phyloP scores from a whole-genome alignment of 2,797 vertebrate species.

The Danio kyathit region DNA sequence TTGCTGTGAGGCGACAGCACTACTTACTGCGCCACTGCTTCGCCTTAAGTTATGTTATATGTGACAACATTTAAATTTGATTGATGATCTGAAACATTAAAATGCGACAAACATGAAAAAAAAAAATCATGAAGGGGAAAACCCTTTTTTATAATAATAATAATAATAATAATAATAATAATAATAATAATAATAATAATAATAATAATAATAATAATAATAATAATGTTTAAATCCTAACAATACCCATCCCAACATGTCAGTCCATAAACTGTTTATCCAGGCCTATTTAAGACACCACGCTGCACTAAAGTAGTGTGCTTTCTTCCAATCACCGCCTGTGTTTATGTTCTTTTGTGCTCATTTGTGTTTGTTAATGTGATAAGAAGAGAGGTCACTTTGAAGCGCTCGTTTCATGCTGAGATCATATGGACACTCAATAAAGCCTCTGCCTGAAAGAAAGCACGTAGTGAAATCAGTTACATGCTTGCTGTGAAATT shows the following conservation, averaged over 20 bases:
- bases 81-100: too few relatives aligned
- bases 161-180: too few relatives aligned
- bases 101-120: too few relatives aligned
- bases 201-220: too few relatives aligned
- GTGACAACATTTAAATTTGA: too few relatives aligned
- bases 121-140: too few relatives aligned
- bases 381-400: neutral
- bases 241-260: neutral
- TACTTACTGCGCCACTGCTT: too few relatives aligned
- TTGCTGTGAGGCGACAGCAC: too few relatives aligned
- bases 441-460: conserved; percentile 21
- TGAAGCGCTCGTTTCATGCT: neutral
- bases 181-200: too few relatives aligned
- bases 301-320: neutral
- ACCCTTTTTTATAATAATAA: too few relatives aligned
- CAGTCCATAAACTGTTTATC: neutral
- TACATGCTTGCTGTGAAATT: conserved; percentile 3
- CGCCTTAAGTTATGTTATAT: too few relatives aligned
- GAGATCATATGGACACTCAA: conserved; percentile 9
- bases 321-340: neutral
- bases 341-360: conserved; percentile 5
- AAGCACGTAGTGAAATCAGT: neutral
- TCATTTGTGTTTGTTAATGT: conserved; percentile 3
- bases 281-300: neutral
- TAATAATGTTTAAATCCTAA: too few relatives aligned